These are phyloP conservation scores for Lethrus apterus DNA, from an alignment of 1,140 invertebrate species.

Conservation along the genomic window DNA sequence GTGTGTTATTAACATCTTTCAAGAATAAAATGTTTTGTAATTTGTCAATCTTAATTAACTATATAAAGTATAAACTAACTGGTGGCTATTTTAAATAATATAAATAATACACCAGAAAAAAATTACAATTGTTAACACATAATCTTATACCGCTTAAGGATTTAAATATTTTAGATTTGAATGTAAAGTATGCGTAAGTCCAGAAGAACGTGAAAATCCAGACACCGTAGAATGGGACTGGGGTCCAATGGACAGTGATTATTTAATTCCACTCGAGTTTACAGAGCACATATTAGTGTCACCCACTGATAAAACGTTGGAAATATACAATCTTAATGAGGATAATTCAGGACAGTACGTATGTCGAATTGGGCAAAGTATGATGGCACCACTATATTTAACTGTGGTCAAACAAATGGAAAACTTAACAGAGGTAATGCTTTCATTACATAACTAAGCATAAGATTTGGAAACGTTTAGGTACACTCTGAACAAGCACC, in stretches of 20 bases:
- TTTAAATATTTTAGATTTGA: conserved; percentile 42
- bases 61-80: too few species aligned
- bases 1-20: too few species aligned
- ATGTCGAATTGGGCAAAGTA: conserved; percentile 41
- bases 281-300: conserved; percentile 42
- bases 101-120: not conserved
- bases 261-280: conserved; percentile 32
- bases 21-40: too few species aligned
- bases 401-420: conserved; percentile 31
- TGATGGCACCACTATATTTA: conserved; percentile 42
- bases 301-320: conserved; percentile 39
- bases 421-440: conserved; percentile 12
- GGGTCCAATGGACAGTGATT: conserved; percentile 27
- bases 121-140: not conserved
- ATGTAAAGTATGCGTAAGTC: conserved; percentile 48
- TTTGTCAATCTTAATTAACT: too few species aligned
- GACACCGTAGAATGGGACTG: conserved; percentile 45
- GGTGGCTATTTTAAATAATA: not conserved
- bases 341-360: conserved; percentile 46
- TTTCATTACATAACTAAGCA: too few species aligned
- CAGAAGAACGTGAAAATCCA: conserved; percentile 33
- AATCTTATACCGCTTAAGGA: not conserved
- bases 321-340: conserved; percentile 43
- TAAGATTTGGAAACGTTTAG: too few species aligned
- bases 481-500: conserved; percentile 33